Base-by-base conservation (phyloP, 2,888 invertebrate species). In the Acanthacorydalis orientalis region DNA sequence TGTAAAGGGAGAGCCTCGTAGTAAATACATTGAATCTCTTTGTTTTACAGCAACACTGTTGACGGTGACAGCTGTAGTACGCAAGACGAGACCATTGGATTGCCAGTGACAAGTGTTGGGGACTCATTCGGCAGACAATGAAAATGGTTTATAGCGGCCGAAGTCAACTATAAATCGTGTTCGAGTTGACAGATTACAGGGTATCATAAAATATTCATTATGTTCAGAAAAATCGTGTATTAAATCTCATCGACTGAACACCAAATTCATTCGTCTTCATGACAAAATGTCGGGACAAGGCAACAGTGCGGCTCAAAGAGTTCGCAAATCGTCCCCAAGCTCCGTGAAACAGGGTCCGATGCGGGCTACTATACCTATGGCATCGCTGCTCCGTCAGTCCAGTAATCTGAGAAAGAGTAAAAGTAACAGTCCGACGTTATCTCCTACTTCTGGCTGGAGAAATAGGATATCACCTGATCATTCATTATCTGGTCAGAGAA, bases 311-410 rank as follows among this genome's bases (percentile, higher is more conserved):
- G 14, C n/a, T 37, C 31, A 16, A 46, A 61, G 75, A 57, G 73
- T 75, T 56, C 74, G 78, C 57, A 80, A 79, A 68, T 78, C 78
- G 60, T 77, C 80, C 50, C 80, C 80, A 59, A 77, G 75, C 61
- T 73, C 75, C 53, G 65, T 59, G 55, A 72, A 74, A 62, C 70
- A 71, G 56, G 82, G 81, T 48, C 83, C 83, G 54, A 76, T 83
- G 77, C 75, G 80, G 63, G 83, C 83, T 49, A 83, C 83, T 50
- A 69, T 84, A 60, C 83, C 83, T 56, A 80, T 83, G 59, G 78
- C 80, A 48, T 82, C 82, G 50, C 73, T 83, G 53, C 70, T 83
- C 64, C 75, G 80, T 59, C 74, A 77, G 59, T 61, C 67, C 59
- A 59, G 66, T 60, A 64, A 65, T 58, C 64, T 77, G 48, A 74